These are phyloP conservation scores for Cheirogaleus major DNA, from an alignment of 2,797 vertebrate genomes.

Conservation along the genomic window DNA sequence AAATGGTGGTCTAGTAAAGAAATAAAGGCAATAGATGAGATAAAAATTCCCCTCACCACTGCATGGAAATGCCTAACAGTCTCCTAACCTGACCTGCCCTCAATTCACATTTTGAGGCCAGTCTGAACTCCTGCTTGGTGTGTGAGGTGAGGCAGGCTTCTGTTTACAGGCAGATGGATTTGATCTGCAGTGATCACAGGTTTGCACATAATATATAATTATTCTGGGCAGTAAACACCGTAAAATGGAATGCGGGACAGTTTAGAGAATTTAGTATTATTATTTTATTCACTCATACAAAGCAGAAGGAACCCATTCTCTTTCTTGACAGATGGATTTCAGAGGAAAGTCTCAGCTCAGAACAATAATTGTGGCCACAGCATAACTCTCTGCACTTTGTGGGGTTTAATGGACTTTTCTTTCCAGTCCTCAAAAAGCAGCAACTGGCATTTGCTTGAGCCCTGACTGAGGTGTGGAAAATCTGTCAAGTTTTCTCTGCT, in stretches of 20 bases:
- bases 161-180: conserved; percentile 29
- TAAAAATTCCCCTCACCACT: conserved; percentile 54
- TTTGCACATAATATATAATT: conserved; percentile 48
- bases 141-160: conserved; percentile 59
- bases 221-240: conserved; percentile 17
- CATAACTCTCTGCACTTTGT: conserved; percentile 45
- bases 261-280: neutral
- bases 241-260: conserved; percentile 11
- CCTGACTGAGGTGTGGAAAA: conserved; percentile 55
- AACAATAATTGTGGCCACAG: conserved; percentile 59
- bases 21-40: conserved; percentile 30
- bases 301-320: conserved; percentile 13
- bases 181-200: conserved; percentile 53
- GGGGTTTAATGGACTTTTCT: conserved; percentile 62
- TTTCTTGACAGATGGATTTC: conserved; percentile 44
- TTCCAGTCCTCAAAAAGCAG: conserved; percentile 53
- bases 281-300: conserved; percentile 8
- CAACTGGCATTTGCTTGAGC: conserved; percentile 60
- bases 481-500: conserved; percentile 53
- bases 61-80: neutral
- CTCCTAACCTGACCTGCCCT: neutral
- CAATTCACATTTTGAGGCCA: neutral
- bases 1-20: neutral
- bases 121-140: neutral
- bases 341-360: conserved; percentile 24